Evolutionary conservation across 2,888 invertebrate species (phyloP).

Genomic region (Petrolisthes manimaculis): DNA sequence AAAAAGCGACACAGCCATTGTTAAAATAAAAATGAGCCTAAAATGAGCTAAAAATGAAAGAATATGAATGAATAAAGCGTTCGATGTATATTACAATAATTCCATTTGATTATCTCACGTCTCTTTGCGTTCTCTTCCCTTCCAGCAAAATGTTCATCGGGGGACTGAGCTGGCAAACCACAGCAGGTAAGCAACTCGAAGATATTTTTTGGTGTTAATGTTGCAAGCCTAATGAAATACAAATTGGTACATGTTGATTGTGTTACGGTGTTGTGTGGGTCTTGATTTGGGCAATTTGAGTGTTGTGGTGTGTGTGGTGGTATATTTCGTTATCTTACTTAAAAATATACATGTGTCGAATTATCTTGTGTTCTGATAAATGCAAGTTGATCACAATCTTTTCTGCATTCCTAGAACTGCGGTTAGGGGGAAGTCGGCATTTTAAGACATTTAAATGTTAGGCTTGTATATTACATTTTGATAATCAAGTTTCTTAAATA

Average conservation of each 20-base stretch:
- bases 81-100: neutral
- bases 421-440: too few relatives aligned
- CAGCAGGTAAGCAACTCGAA: slow-evolving; percentile 61
- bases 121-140: slow-evolving; percentile 45
- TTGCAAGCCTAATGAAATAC: neutral
- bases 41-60: slow-evolving; percentile 23
- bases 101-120: slow-evolving; percentile 18
- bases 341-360: too few relatives aligned
- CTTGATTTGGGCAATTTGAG: too few relatives aligned
- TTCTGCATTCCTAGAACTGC: too few relatives aligned
- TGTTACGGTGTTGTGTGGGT: too few relatives aligned
- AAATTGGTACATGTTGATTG: neutral
- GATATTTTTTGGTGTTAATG: neutral
- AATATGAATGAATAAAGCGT: slow-evolving; percentile 23
- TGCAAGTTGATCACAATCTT: too few relatives aligned
- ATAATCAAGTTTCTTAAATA: too few relatives aligned
- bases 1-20: neutral
- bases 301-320: too few relatives aligned
- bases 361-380: too few relatives aligned
- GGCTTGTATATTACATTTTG: too few relatives aligned
- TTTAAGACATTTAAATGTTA: too few relatives aligned
- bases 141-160: slow-evolving; percentile 66
- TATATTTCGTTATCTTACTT: too few relatives aligned
- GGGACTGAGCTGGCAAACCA: slow-evolving; percentile 65
- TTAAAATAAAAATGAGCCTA: neutral